These are phyloP conservation scores for Chalcosyrphus nemorum DNA, from an alignment of 2,888 invertebrate species.

Conservation along the genomic window DNA sequence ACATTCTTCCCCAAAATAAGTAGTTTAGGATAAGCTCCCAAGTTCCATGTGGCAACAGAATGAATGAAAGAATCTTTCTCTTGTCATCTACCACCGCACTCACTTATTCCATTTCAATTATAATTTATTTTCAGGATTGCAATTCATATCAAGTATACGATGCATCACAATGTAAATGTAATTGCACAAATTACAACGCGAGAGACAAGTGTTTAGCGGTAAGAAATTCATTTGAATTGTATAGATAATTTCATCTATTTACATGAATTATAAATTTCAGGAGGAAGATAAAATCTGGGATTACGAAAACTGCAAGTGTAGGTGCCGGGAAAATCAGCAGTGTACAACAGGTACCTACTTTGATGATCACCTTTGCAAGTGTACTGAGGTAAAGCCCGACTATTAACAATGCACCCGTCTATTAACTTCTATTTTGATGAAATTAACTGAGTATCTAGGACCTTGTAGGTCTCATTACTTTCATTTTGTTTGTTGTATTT, in stretches of 20 bases:
- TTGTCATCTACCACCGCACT: too few relatives aligned
- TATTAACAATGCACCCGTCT: slow-evolving; percentile 35
- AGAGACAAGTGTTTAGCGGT: slow-evolving; percentile 83
- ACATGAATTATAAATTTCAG: slow-evolving; percentile 75
- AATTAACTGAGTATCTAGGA: slow-evolving; percentile 54
- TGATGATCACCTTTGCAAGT: slow-evolving; percentile 82
- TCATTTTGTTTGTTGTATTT: slow-evolving; percentile 64
- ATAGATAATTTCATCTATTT: neutral
- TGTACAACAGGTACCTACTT: slow-evolving; percentile 86
- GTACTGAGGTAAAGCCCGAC: slow-evolving; percentile 77
- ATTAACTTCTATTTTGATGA: slow-evolving; percentile 74
- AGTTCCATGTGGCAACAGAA: too few relatives aligned
- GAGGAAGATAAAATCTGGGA: slow-evolving; percentile 85
- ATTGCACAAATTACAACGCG: slow-evolving; percentile 85
- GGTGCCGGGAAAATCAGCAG: slow-evolving; percentile 83
- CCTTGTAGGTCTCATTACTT: slow-evolving; percentile 57
- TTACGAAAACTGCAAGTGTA: slow-evolving; percentile 84
- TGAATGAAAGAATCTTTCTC: too few relatives aligned
- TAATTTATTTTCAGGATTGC: slow-evolving; percentile 82
- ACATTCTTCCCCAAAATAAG: too few relatives aligned
- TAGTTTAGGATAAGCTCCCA: too few relatives aligned
- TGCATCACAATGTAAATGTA: slow-evolving; percentile 84
- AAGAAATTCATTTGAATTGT: slow-evolving; percentile 32
- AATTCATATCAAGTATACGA: slow-evolving; percentile 84
- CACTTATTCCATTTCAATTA: neutral